Base-by-base conservation (phyloP, 92 coral and sea anemone genomes). In the Muricea muricata region DNA sequence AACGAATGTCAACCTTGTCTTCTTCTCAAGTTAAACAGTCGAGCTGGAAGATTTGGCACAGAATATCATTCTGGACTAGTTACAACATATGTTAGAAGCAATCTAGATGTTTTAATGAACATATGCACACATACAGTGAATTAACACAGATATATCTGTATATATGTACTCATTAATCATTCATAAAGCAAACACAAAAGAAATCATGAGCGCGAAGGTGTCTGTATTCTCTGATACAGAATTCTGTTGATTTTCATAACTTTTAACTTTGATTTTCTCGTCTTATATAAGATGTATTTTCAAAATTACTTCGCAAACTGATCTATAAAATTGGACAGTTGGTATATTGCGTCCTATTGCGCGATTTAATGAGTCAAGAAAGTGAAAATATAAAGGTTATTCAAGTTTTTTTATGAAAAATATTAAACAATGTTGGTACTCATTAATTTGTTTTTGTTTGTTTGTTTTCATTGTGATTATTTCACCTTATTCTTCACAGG, bases 1-100 rank as follows among this genome's bases (percentile, higher is more conserved):
- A 84, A 40, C 85, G 79, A 0, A 73, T 89, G 77, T 88, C 77
- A 1, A 48, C 61, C 30, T 47, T 95, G 52, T 87, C 94, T 0
- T 87, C 97, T 15, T 93, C 98, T 7, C 97, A 93, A 65, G 91
- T 92, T 32, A 95, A 95, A 55, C 98, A 95, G 98, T 13, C 89
- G 98, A 76, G 98, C 98, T 6, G 98, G 98, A 13, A 83, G 98
- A 66, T 95, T 54, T 69, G 98, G 98, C 65, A 91, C 97, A 14
- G 84, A 92, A 50, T 91, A 95, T 71, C 81, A 92, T 15, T 89
- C 85, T n/a, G 98, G 98, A 8, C 93, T 93, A 85, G 98, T 89
- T 12, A 93, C 95, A 24, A 90, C 98, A 97, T 95, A 73, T 90
- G 98, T 91, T 30, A 34, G 34, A 33, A n/a, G 14, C 13, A 9